These are phyloP conservation scores for Okamejei kenojei DNA, from an alignment of 2,797 vertebrate genomes.

Conservation along the genomic window DNA sequence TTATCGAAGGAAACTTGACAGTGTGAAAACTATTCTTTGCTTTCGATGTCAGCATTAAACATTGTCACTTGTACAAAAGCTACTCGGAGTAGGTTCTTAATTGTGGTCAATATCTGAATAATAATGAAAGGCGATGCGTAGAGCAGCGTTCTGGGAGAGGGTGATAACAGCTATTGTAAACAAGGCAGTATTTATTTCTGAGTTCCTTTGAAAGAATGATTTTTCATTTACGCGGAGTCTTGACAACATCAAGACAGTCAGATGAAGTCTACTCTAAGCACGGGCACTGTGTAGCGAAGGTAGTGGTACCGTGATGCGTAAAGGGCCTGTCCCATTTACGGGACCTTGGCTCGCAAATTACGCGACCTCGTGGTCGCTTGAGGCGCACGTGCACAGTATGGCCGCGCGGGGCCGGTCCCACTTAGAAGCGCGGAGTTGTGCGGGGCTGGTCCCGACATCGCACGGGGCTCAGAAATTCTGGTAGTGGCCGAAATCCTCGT, in stretches of 20 bases:
- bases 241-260: neutral
- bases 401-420: no score
- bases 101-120: conserved; percentile 28
- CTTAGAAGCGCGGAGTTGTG: no score
- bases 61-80: conserved; percentile 10
- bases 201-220: neutral
- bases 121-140: neutral
- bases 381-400: no score
- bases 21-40: conserved; percentile 13
- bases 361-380: no score
- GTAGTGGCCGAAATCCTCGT: no score
- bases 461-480: no score
- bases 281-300: neutral
- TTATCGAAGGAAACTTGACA: conserved; percentile 14
- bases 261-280: neutral
- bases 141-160: neutral
- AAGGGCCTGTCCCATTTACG: no score
- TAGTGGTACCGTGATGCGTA: neutral
- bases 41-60: conserved; percentile 25
- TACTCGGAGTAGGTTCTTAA: conserved; percentile 2
- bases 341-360: no score
- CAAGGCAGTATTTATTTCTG: neutral
- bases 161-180: neutral
- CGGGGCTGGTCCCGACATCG: no score
- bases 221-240: neutral